A percentile compares a stretch with the other conserved stretches of the same genome.
Conservation (phyloP, 2,113 vertebrate species). For the cattle (Bos taurus) region DNA sequence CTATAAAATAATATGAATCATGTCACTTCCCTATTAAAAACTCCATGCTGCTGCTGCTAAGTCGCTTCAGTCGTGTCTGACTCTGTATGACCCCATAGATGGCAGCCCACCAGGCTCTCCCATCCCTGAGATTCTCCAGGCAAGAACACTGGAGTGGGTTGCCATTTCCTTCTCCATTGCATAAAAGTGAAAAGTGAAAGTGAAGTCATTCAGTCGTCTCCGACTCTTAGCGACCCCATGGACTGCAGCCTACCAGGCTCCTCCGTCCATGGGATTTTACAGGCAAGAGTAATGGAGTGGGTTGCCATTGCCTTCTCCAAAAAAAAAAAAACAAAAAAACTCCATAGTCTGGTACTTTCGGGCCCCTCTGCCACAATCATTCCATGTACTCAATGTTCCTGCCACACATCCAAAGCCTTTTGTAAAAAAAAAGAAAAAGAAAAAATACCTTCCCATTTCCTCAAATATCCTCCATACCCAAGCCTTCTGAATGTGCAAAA, state of each 20-base stretch:
- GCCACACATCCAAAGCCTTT: neutral
- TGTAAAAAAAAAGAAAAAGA: neutral
- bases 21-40: neutral
- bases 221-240: no score
- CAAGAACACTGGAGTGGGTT: no score
- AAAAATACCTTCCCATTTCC: neutral
- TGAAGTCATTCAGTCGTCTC: no score
- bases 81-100: no score
- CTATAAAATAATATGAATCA: neutral
- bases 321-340: neutral
- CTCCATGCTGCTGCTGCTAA: neutral
- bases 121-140: no score
- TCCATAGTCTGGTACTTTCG: neutral
- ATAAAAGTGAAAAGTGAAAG: no score
- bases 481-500: neutral
- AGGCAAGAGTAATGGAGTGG: no score
- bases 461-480: neutral
- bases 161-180: no score
- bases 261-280: no score
- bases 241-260: no score
- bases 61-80: accelerated
- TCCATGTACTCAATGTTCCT: neutral
- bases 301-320: no score
- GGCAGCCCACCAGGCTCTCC: no score
- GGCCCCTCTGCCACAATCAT: neutral